Percentiles rank a stretch among this genome's conserved stretches.
These are phyloP conservation scores for Zapus hudsonius DNA, from an alignment of 2,113 vertebrate species.

Conservation along the genomic window DNA sequence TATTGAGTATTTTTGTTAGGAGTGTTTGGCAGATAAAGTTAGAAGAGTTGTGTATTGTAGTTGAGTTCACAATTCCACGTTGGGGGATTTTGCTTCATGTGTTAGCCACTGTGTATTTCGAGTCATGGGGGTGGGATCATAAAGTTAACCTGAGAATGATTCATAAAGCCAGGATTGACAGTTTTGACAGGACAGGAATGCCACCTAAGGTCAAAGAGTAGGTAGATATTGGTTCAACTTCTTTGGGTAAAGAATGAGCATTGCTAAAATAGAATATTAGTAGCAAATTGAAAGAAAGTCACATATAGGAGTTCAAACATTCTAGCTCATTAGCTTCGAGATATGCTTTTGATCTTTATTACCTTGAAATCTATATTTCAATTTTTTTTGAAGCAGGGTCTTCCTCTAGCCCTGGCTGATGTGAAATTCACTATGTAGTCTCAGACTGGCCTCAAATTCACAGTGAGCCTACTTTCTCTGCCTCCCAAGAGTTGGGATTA, in stretches of 20 bases:
- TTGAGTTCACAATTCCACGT: background rate
- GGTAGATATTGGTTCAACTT: background rate
- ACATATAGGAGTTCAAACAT: background rate
- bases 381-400: too few relatives aligned
- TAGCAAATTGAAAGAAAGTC: background rate
- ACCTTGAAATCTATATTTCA: background rate
- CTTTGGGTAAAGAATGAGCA: background rate
- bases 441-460: too few relatives aligned
- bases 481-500: too few relatives aligned
- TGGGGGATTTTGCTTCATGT: background rate
- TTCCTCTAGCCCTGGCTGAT: too few relatives aligned
- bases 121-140: background rate
- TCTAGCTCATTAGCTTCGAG: background rate
- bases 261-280: background rate
- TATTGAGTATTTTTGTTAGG: background rate
- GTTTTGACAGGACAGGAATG: background rate
- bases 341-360: background rate
- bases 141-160: background rate
- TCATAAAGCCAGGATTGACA: background rate
- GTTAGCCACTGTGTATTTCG: background rate
- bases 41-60: background rate
- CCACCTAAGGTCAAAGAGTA: background rate
- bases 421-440: too few relatives aligned
- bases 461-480: too few relatives aligned
- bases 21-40: background rate